Conservation (phyloP, 2,113 vertebrate species). For the Zingel zingel region DNA sequence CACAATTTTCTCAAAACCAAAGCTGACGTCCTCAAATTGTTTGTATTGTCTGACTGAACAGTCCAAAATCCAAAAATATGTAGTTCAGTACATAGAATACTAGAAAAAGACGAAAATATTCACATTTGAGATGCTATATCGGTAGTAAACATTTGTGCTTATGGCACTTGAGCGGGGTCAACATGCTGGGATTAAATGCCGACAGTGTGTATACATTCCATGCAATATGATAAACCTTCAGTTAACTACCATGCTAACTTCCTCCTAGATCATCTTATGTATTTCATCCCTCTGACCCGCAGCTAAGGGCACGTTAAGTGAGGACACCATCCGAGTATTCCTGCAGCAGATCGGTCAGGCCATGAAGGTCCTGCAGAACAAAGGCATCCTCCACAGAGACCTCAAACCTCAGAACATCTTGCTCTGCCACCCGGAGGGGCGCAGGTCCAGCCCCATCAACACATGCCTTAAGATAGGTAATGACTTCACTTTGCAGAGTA, state of each 20-base stretch:
- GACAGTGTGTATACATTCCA: neutral
- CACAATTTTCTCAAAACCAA: neutral
- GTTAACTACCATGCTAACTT: neutral
- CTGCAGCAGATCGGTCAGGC: slow-evolving; percentile 95
- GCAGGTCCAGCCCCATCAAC: slow-evolving; percentile 89
- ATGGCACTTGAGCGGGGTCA: neutral
- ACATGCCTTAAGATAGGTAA: slow-evolving; percentile 94
- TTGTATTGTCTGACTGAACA: neutral
- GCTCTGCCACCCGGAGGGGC: slow-evolving; percentile 88
- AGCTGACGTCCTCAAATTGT: neutral
- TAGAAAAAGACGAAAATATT: neutral
- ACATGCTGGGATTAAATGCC: neutral
- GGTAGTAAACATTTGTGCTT: neutral
- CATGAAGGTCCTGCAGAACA: slow-evolving; percentile 93
- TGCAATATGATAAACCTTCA: neutral
- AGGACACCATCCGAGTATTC: slow-evolving; percentile 96
- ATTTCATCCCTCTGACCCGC: slow-evolving; percentile 20
- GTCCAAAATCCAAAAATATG: neutral
- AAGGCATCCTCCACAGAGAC: slow-evolving; percentile 96
- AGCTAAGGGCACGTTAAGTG: slow-evolving; percentile 95
- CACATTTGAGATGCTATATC: neutral
- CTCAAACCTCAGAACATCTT: slow-evolving; percentile 98
- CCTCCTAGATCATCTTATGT: neutral
- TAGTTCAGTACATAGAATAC: neutral
- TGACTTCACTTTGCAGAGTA: neutral